Evolutionary conservation across 2,113 vertebrate species (phyloP), one percentile per base, ranked within the genome.

Genomic region (Bambusicola thoracicus): DNA sequence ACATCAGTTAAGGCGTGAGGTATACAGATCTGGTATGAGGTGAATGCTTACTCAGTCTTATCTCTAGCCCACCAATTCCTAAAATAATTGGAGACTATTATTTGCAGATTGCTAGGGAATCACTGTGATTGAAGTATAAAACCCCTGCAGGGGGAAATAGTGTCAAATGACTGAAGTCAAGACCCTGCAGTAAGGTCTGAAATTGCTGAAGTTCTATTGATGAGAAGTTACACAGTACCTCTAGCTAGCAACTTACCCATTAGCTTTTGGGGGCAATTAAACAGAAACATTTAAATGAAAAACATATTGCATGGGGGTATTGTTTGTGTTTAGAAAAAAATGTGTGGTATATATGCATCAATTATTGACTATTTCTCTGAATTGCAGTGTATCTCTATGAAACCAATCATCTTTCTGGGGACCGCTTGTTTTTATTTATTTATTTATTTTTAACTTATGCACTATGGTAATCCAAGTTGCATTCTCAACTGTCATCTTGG

Each of bases 21-120:
- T n/a, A 27, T n/a, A 59, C 25, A 67, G 55, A 29, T 78, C 43
- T 88, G 29, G 13, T 78, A 11, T 21, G 36, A 88, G 15, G 29
- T 75, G 46, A 70, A 24, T 8, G 4, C 38, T 91, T 1, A 0
- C 8, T 41, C 30, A 2, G 17, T 87, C 27, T 77, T 87, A 69
- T 67, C 59, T 91, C 46, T 73, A 66, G 40, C 41, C 19, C 24
- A 73, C 44, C 43, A 8, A 16, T 79, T 51, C 34, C 65, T 48
- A 44, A 58, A 75, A 58, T 85, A 87, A 85, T 43, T 89, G 51
- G 85, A 89, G 32, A 32, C 34, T 91, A 14, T 79, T 93, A 92
- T 75, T 86, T 92, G 36, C 79, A 69, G 51, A 87, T 89, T 56
- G 32, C 9, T n/a, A 62, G 14, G 53, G 62, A 82, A 32, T 82